phyloP scores from a whole-genome alignment of 2,797 vertebrate genomes.

The Parauchenoglanis punctatus region DNA sequence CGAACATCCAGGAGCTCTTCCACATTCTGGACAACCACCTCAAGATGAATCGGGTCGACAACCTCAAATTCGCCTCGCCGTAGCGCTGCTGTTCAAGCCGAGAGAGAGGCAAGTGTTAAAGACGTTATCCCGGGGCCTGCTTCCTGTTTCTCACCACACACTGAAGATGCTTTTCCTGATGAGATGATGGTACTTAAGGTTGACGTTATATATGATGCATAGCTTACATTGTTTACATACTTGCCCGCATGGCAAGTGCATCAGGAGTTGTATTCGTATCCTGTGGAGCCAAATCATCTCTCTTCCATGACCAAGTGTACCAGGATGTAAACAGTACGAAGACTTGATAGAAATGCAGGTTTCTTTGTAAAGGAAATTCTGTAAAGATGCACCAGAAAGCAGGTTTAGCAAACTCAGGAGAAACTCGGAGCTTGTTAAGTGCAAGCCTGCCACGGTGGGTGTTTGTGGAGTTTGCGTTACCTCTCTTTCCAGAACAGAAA shows the following conservation, averaged over 20 bases:
- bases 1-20: conserved; percentile 80
- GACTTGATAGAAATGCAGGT: not conserved
- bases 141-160: not conserved
- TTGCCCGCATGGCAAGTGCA: not conserved
- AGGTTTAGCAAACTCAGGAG: too few species aligned
- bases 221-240: not conserved
- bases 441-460: too few species aligned
- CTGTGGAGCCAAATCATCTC: not conserved
- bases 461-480: too few species aligned
- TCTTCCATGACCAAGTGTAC: not conserved
- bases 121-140: not conserved
- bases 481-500: too few species aligned
- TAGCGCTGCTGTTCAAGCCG: conserved; percentile 59
- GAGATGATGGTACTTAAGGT: not conserved
- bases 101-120: conserved; percentile 48
- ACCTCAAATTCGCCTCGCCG: conserved; percentile 65
- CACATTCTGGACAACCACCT: conserved; percentile 78
- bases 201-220: not conserved
- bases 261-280: not conserved
- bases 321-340: not conserved
- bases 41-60: conserved; percentile 76
- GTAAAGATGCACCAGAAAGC: too few species aligned
- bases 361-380: too few species aligned
- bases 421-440: too few species aligned
- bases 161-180: not conserved